Evolutionary conservation across 2,888 invertebrate genomes (phyloP).

Genomic region (Ormyrus thymus): DNA sequence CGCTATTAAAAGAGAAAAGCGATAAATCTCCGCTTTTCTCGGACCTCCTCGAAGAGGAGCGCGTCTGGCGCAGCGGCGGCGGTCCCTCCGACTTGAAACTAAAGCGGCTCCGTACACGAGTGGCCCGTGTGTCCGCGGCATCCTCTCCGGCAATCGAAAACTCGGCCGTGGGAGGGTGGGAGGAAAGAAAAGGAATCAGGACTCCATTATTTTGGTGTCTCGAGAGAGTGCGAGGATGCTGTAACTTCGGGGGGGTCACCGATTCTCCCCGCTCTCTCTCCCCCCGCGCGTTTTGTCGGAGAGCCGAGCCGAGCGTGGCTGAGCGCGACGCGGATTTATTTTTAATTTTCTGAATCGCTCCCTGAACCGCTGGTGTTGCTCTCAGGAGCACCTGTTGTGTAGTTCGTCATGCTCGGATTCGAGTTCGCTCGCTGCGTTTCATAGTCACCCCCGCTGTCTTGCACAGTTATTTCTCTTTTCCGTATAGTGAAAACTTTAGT

Average conservation of each 20-base stretch:
- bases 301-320: background rate
- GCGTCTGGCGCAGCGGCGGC: slow-evolving; percentile 18
- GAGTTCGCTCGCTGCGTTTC: background rate
- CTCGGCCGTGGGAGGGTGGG: background rate
- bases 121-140: background rate
- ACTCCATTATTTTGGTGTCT: slow-evolving; percentile 50
- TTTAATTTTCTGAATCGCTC: slow-evolving; percentile 36
- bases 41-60: slow-evolving; percentile 68
- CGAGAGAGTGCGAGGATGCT: background rate
- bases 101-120: slow-evolving; percentile 16
- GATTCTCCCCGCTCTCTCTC: background rate
- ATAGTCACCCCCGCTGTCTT: background rate
- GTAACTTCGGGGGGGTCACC: background rate
- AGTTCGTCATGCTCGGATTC: slow-evolving; percentile 43
- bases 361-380: too few species aligned
- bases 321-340: slow-evolving; percentile 31
- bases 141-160: slow-evolving; percentile 36
- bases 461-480: too few species aligned
- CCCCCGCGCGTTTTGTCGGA: background rate
- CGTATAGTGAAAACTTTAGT: background rate
- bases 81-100: slow-evolving; percentile 7
- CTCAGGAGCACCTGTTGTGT: slow-evolving; percentile 49
- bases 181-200: slow-evolving; percentile 34
- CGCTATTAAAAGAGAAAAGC: slow-evolving; percentile 67
- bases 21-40: slow-evolving; percentile 67